Evolutionary conservation across 2,113 vertebrate species (phyloP).

Genomic region (Casuarius casuarius): DNA sequence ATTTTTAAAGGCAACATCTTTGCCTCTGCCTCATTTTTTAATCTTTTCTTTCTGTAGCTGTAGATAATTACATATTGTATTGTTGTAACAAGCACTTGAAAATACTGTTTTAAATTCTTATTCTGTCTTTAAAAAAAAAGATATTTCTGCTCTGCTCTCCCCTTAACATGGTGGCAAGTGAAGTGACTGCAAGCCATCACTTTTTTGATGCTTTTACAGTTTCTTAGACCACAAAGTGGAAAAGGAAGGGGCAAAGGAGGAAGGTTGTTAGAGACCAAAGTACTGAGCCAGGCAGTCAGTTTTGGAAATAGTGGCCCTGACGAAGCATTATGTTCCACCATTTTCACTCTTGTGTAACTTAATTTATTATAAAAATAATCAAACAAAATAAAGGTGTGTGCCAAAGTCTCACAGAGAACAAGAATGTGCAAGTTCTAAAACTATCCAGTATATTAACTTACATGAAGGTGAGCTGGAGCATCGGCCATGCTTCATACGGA

Average conservation of each 20-base stretch:
- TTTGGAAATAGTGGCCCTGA: not conserved
- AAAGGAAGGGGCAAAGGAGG: not conserved
- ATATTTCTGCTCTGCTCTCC: not conserved
- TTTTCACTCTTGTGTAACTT: not conserved
- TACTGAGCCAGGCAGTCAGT: not conserved
- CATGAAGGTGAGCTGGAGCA: not conserved
- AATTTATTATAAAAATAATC: not conserved
- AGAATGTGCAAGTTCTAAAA: not conserved
- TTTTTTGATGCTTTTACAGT: not conserved
- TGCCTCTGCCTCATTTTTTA: not conserved
- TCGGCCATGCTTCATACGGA: not conserved
- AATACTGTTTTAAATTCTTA: not conserved
- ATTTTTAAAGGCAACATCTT: not conserved
- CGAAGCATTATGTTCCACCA: not conserved
- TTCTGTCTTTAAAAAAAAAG: not conserved
- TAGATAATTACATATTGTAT: not conserved
- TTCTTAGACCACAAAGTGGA: not conserved
- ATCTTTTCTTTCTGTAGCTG: not conserved
- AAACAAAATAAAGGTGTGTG: not conserved
- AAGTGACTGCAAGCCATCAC: not conserved
- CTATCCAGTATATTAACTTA: not conserved
- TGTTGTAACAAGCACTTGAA: not conserved
- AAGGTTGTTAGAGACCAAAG: not conserved
- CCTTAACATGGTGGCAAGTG: not conserved
- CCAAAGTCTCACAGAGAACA: not conserved